A percentile compares a stretch with the other conserved stretches of the same genome.
phyloP scores from a whole-genome alignment of 1,140 invertebrate species.

The Spodoptera frugiperda region DNA sequence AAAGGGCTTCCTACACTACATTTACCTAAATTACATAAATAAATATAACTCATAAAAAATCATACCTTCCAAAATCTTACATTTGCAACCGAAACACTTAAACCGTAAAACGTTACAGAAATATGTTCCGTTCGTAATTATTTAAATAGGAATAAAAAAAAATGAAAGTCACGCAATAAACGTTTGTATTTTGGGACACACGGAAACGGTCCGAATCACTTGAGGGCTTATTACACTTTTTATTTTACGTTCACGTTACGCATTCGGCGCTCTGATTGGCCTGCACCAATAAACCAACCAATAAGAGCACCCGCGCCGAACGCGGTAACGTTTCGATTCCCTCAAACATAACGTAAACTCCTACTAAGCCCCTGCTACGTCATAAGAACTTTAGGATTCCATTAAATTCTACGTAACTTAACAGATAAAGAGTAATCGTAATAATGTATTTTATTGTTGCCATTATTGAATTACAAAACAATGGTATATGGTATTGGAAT shows the following conservation, averaged over 20 bases:
- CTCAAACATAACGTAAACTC: too few species aligned
- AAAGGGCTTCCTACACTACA: too few species aligned
- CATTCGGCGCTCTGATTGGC: too few species aligned
- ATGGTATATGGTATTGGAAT: slow-evolving; percentile 1
- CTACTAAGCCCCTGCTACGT: too few species aligned
- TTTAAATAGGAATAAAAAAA: slow-evolving; percentile 21
- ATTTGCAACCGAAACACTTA: background rate
- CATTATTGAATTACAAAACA: slow-evolving; percentile 28
- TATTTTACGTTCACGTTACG: too few species aligned
- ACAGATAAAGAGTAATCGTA: background rate
- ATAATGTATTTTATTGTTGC: slow-evolving; percentile 2
- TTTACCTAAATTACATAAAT: too few species aligned
- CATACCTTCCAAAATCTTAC: too few species aligned
- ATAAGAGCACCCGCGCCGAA: too few species aligned
- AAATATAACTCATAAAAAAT: too few species aligned
- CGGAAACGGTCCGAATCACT: slow-evolving; percentile 6
- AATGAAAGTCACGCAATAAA: slow-evolving; percentile 1
- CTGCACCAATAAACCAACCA: too few species aligned
- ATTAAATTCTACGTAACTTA: slow-evolving; percentile 27
- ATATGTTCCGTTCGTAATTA: background rate
- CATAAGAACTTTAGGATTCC: slow-evolving; percentile 17
- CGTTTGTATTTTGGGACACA: slow-evolving; percentile 13
- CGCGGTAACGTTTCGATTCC: too few species aligned
- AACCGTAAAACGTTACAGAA: slow-evolving; percentile 1
- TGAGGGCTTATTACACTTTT: too few species aligned